A percentile compares a stretch with the other conserved stretches of the same genome.
phyloP scores from a whole-genome alignment of 2,888 invertebrate genomes.

The Scaptomyza flava region DNA sequence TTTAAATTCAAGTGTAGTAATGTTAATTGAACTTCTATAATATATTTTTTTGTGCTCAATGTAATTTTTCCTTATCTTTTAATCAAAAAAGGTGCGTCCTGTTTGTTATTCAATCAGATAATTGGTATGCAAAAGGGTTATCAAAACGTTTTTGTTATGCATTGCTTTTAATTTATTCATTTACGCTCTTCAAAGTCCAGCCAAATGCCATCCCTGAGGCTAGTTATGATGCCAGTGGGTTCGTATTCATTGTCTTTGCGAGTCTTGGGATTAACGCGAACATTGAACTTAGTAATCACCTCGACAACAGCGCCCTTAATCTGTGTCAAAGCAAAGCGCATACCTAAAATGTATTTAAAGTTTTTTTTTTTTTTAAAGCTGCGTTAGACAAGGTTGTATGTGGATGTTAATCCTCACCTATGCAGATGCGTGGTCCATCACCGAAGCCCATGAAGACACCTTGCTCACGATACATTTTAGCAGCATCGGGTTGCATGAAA shows the following conservation, averaged over 20 bases:
- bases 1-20: too few species aligned
- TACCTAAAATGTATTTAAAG: conserved; percentile 60
- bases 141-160: too few species aligned
- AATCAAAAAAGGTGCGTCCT: background rate
- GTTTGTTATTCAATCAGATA: background rate
- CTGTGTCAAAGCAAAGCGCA: conserved; percentile 82
- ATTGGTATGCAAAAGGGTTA: background rate
- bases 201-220: conserved; percentile 78
- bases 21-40: too few species aligned
- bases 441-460: conserved; percentile 80
- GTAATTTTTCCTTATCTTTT: background rate
- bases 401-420: conserved; percentile 60
- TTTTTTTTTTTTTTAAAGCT: background rate
- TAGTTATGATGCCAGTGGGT: conserved; percentile 62
- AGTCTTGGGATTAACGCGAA: conserved; percentile 79
- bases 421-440: conserved; percentile 82
- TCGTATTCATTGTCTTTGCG: conserved; percentile 77
- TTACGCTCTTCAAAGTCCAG: conserved; percentile 70
- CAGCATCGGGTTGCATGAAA: conserved; percentile 76
- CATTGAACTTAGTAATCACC: conserved; percentile 79
- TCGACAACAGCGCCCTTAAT: conserved; percentile 81
- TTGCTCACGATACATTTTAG: conserved; percentile 73
- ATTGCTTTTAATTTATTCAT: background rate
- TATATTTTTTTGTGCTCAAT: too few species aligned
- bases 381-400: background rate